Evolutionary conservation across 2,113 vertebrate species (phyloP), one percentile per base, ranked within the genome.

Genomic region (Platichthys stellatus): DNA sequence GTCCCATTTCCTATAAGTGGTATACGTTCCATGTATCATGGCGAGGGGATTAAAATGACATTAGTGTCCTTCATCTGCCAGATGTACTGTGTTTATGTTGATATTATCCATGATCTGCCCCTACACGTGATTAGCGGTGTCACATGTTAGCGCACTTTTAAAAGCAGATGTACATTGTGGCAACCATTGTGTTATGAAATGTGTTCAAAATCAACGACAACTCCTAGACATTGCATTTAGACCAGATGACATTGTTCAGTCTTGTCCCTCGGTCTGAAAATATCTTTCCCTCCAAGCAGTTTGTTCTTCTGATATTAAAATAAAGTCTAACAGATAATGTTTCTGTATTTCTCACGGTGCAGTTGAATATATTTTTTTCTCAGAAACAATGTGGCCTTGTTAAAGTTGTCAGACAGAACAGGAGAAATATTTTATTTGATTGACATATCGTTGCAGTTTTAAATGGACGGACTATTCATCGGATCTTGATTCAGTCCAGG

Each of bases 51-150:
- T 83, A 78, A 56, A 24, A 12, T 4, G 49, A 47, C 51, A 84
- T 87, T 87, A 90, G 28, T 28, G 63, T 12, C 53, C 74, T 70
- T 78, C 68, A 78, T 66, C 53, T 56, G 73, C 60, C 65, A 80
- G 74, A 76, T 79, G 73, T 23, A 54, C 70, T 23, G 11, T 63
- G 60, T 82, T 51, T 54, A 72, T 75, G 69, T 76, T 64, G 53
- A 70, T 70, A 62, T 81, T 49, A 86, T 81, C 74, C 77, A n/a
- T 26, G 11, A 63, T 75, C 66, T 59, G 56, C 45, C 28, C 24
- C 9, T 28, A 66, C 77, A 86, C 69, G 63, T 83, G 76, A 81
- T 85, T 63, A 76, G 58, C 23, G 21, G 28, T 45, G 76, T 78
- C 84, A 81, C 74, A 76, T 82, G 79, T 26, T 18, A 6, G 35